phyloP scores from a whole-genome alignment of 1,140 invertebrate species.

The Diuraphis noxia region DNA sequence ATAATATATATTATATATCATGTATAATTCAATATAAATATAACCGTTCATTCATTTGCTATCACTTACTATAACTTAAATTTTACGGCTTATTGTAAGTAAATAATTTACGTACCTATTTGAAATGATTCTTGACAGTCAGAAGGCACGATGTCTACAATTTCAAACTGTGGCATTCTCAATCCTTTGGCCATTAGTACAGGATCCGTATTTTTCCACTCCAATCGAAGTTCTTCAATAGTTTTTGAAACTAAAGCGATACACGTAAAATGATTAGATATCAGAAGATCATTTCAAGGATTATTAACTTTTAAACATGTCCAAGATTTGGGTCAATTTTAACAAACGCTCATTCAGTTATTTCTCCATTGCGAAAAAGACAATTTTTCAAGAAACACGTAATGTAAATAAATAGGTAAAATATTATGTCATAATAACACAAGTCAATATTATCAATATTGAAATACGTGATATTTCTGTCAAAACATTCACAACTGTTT shows the following conservation, averaged over 20 bases:
- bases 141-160: conserved; percentile 60
- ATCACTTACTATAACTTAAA: not conserved
- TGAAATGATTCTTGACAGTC: conserved; percentile 58
- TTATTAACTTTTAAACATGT: no score
- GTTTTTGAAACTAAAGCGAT: conserved; percentile 63
- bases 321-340: no score
- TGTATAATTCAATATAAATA: not conserved
- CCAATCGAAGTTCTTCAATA: conserved; percentile 62
- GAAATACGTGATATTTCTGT: not conserved
- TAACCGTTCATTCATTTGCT: not conserved
- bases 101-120: conserved; percentile 56
- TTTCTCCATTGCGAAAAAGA: no score
- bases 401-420: no score
- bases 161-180: conserved; percentile 64
- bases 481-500: not conserved
- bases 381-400: not conserved
- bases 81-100: not conserved
- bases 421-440: not conserved
- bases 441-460: not conserved
- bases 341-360: no score
- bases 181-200: conserved; percentile 62
- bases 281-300: no score
- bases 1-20: not conserved
- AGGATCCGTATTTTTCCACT: conserved; percentile 62
- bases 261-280: no score